These are phyloP conservation scores for Aphrophora alni DNA, from an alignment of 2,888 invertebrate species.

Conservation along the genomic window DNA sequence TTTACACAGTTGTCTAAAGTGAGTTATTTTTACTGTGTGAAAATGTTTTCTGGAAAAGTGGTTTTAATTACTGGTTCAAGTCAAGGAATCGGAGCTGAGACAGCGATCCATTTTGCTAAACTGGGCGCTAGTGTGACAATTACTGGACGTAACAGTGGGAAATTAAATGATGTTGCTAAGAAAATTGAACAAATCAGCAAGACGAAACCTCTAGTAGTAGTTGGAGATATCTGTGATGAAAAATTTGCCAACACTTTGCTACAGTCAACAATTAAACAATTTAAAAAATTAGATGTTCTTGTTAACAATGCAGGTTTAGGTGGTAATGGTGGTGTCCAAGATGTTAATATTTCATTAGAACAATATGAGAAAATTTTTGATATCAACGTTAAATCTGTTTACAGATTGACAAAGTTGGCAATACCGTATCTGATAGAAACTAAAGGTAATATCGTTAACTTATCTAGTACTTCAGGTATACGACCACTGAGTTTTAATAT, in stretches of 20 bases:
- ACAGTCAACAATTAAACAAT: conserved; percentile 74
- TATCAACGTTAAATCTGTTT: conserved; percentile 83
- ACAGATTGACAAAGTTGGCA: conserved; percentile 84
- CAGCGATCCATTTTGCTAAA: too few species aligned
- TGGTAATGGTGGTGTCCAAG: conserved; percentile 83
- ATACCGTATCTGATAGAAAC: too few species aligned
- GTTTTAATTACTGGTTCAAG: too few species aligned
- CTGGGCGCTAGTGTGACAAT: too few species aligned
- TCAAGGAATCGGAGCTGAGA: conserved; percentile 85
- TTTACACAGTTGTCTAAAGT: too few species aligned
- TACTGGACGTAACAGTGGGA: conserved; percentile 73
- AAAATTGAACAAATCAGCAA: conserved; percentile 59
- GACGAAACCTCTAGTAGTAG: conserved; percentile 65
- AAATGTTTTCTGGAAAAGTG: too few species aligned
- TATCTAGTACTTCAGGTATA: conserved; percentile 93
- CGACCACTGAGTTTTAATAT: conserved; percentile 89
- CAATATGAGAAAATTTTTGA: conserved; percentile 92
- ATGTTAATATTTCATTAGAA: conserved; percentile 79
- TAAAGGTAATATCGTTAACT: conserved; percentile 90
- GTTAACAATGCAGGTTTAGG: conserved; percentile 91
- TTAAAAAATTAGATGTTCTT: conserved; percentile 79
- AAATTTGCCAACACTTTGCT: conserved; percentile 74
- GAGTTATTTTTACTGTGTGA: too few species aligned
- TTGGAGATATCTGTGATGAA: conserved; percentile 78
- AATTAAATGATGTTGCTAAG: conserved; percentile 67